Evolutionary conservation across 2,888 invertebrate genomes (phyloP), one percentile per base, ranked within the genome.

Genomic region (Drosophila borealis): DNA sequence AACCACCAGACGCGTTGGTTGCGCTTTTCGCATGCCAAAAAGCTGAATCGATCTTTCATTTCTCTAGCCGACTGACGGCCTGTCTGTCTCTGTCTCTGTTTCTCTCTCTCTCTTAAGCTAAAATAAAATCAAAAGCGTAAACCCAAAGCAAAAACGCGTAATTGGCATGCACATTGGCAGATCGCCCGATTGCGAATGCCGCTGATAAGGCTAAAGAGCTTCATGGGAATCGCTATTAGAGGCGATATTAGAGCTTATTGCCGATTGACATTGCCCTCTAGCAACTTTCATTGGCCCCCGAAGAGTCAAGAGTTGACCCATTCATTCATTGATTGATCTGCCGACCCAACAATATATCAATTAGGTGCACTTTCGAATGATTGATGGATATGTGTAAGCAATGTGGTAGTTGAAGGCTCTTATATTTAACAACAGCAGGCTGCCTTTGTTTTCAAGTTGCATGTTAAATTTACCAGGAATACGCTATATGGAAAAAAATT

Each of bases 11-110:
- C 48, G 65, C 59, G 53, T 56, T 65, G n/a, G 51, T 55, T 67
- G 71, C 63, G 74, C 72, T 68, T 72, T 75, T 63, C 56, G 75
- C 75, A 75, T 75, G 68, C 75, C 63, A 75, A 71, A 74, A 49
- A 21, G 39, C 49, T 50, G 50, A 57, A 72, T 71, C 72, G 50
- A 75, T 75, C 53, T 60, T 44, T 62, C 46, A 46, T 55, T 55
- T 55, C 36, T 45, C 42, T 13, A 25, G 9, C 8, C 10, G 13
- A 36, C 10, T 11, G 36, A 4, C 19, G 1, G 25, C 55, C 50
- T 51, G 33, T 10, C 19, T 3, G 10, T 17, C 14, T 36, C 13
- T 29, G 17, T 41, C 13, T 39, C 41, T 21, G 25, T 51, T 21
- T 55, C 51, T 56, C 33, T 5, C 19, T 41, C 6, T 9, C 39